Conservation (phyloP, 2,888 invertebrate genomes). For the Papilio gigon region DNA sequence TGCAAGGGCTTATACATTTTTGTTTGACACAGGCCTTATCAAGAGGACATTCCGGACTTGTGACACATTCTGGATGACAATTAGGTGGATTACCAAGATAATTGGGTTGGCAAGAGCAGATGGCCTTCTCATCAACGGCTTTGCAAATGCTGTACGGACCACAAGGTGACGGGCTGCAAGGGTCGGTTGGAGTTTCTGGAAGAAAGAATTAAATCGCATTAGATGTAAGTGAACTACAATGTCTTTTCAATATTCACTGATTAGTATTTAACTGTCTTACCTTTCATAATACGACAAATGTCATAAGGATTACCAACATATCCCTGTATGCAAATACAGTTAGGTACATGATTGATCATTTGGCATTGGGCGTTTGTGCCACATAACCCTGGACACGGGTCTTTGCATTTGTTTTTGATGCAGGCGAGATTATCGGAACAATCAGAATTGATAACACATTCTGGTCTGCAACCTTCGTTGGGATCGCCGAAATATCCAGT, state of each 20-base stretch:
- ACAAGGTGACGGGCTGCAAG: conserved; percentile 90
- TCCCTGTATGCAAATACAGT: conserved; percentile 86
- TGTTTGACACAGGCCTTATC: conserved; percentile 89
- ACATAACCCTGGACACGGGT: conserved; percentile 90
- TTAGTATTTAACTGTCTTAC: conserved; percentile 51
- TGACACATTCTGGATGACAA: conserved; percentile 90
- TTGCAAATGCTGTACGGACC: conserved; percentile 89
- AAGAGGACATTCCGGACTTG: conserved; percentile 90
- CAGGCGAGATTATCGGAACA: conserved; percentile 86
- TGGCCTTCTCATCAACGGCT: conserved; percentile 83
- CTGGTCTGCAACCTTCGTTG: conserved; percentile 86
- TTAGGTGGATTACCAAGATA: conserved; percentile 89
- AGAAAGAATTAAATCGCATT: conserved; percentile 46
- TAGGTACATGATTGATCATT: conserved; percentile 88
- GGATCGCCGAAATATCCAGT: conserved; percentile 87
- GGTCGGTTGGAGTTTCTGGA: conserved; percentile 78
- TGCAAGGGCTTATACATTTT: conserved; percentile 91
- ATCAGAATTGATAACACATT: conserved; percentile 86
- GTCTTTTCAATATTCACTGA: conserved; percentile 6
- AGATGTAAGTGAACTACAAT: conserved; percentile 25
- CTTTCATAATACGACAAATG: conserved; percentile 65
- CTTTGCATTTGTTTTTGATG: conserved; percentile 85
- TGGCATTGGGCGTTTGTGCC: conserved; percentile 89
- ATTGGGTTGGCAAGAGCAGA: conserved; percentile 86
- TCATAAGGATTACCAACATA: conserved; percentile 88